phyloP scores from a whole-genome alignment of 2,113 vertebrate species.

The Podilymbus podiceps region DNA sequence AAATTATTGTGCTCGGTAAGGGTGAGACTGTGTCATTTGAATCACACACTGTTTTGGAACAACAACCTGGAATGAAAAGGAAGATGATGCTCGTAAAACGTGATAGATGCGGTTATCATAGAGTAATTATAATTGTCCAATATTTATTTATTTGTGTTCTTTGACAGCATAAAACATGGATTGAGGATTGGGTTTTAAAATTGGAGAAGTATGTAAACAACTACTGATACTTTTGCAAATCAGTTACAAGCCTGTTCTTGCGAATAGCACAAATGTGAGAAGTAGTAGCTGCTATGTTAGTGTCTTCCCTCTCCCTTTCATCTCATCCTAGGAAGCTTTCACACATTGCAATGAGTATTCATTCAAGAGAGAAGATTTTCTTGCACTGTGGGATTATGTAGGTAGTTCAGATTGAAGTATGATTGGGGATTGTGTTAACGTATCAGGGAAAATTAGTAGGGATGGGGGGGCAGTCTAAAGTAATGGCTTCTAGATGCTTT shows the following conservation, averaged over 20 bases:
- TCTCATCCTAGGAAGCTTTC: background rate
- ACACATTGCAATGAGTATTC: background rate
- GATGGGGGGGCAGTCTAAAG: background rate
- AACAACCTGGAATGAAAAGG: background rate
- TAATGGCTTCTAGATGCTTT: background rate
- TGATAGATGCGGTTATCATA: background rate
- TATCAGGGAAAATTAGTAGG: background rate
- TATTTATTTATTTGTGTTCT: background rate
- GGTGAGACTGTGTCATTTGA: accelerated
- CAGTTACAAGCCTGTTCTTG: background rate
- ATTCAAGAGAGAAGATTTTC: background rate
- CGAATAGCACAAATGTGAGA: background rate
- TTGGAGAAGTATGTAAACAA: background rate
- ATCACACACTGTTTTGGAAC: background rate
- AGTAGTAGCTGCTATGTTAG: background rate
- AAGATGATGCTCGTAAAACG: background rate
- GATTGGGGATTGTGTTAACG: background rate
- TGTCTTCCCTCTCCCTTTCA: background rate
- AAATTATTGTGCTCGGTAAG: background rate
- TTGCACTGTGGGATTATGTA: background rate
- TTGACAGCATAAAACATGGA: background rate
- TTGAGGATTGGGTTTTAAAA: background rate
- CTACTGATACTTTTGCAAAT: background rate
- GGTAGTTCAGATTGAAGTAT: background rate
- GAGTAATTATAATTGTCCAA: background rate